phyloP scores from a whole-genome alignment of 2,888 invertebrate genomes.

The Latrodectus elegans region DNA sequence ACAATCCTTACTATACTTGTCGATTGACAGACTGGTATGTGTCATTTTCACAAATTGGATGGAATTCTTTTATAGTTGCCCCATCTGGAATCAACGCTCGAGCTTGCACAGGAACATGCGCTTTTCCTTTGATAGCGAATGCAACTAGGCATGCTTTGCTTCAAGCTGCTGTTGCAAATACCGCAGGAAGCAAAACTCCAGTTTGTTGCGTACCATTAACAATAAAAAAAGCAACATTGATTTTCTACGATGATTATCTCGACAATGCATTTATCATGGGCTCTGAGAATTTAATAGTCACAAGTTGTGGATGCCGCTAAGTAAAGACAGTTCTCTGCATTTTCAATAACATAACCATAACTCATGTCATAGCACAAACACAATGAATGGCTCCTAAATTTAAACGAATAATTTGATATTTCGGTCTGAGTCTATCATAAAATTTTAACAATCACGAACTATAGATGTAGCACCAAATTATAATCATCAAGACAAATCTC shows the following conservation, averaged over 20 bases:
- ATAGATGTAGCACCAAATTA: too few relatives aligned
- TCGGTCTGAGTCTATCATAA: too few relatives aligned
- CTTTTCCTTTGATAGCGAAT: constrained; percentile 8
- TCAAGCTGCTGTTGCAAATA: not conserved
- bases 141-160: constrained; percentile 14
- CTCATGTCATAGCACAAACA: too few relatives aligned
- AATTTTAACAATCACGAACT: too few relatives aligned
- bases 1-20: not conserved
- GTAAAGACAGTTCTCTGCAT: not conserved
- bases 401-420: too few relatives aligned
- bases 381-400: too few relatives aligned
- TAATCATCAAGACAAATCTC: too few relatives aligned
- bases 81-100: not conserved
- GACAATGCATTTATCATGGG: not conserved
- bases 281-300: constrained; percentile 4
- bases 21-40: constrained; percentile 13
- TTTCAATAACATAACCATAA: too few relatives aligned
- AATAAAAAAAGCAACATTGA: not conserved
- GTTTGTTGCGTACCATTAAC: constrained; percentile 16
- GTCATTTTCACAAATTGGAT: not conserved
- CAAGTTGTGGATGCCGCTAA: constrained; percentile 13
- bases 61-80: not conserved
- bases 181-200: not conserved
- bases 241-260: constrained; percentile 2
- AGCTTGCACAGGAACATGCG: constrained; percentile 7